Evolutionary conservation across 1,140 invertebrate species (phyloP).

Genomic region (Phymastichus coffea): DNA sequence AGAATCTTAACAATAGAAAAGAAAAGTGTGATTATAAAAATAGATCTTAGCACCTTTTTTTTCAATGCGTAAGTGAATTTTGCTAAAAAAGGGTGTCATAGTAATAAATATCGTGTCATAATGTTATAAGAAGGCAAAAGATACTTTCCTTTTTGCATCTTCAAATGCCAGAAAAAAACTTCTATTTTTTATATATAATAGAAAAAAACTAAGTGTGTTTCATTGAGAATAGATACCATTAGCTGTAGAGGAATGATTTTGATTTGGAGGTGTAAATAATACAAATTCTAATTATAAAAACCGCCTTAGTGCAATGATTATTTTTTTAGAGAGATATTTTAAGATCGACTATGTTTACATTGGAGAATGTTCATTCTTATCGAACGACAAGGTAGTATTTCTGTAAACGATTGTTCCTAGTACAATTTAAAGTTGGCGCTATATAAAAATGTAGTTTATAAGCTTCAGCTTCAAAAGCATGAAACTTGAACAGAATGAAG

Average conservation of each 20-base stretch:
- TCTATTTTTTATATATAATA: too few species aligned
- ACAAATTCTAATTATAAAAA: background rate
- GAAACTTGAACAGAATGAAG: background rate
- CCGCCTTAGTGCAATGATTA: background rate
- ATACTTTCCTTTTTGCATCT: too few species aligned
- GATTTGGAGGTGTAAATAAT: background rate
- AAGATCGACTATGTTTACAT: constrained; percentile 15
- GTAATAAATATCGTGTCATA: constrained; percentile 10
- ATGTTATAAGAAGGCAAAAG: too few species aligned
- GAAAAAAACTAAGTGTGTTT: too few species aligned
- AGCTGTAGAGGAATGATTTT: background rate
- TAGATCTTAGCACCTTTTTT: constrained; percentile 9
- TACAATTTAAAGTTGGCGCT: constrained; percentile 3
- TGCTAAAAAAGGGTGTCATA: background rate
- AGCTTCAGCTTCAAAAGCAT: constrained; percentile 5
- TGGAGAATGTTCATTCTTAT: constrained; percentile 7
- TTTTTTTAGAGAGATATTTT: constrained; percentile 12
- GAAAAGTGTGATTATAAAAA: constrained; percentile 27
- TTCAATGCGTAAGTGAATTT: constrained; percentile 4
- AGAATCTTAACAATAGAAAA: constrained; percentile 12
- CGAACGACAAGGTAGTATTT: constrained; percentile 6
- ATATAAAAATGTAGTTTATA: constrained; percentile 14
- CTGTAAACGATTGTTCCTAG: constrained; percentile 17
- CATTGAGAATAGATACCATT: background rate
- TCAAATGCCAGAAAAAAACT: too few species aligned